phyloP scores from a whole-genome alignment of 2,797 vertebrate genomes.

The Pogoniulus pusillus region DNA sequence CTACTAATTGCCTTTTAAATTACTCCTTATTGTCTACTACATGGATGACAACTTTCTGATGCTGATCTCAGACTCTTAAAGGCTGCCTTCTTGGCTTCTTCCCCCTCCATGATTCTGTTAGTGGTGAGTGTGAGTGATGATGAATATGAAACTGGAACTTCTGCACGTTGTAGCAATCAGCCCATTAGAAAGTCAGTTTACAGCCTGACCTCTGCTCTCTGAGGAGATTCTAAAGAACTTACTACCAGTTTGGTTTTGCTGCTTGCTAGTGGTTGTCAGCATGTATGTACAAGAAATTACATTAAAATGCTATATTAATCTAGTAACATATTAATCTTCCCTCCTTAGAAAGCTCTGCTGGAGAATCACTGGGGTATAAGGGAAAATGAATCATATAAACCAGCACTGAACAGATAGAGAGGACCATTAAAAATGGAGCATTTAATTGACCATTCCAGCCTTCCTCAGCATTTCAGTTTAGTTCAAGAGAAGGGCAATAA shows the following conservation, averaged over 20 bases:
- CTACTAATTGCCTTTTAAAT: not conserved
- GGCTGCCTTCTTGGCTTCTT: not conserved
- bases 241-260: not conserved
- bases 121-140: accelerated
- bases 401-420: not conserved
- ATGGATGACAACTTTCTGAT: not conserved
- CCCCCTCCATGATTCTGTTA: not conserved
- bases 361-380: not conserved
- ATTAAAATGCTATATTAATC: not conserved
- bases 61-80: not conserved
- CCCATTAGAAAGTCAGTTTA: not conserved
- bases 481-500: not conserved
- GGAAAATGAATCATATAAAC: not conserved
- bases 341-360: not conserved
- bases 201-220: not conserved
- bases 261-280: not conserved
- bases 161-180: not conserved
- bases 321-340: not conserved
- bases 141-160: not conserved
- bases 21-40: not conserved
- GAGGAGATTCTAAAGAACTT: not conserved
- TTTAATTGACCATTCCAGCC: not conserved
- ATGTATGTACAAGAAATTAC: not conserved
- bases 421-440: not conserved
- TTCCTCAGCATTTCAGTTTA: not conserved